Evolutionary conservation across 2,113 vertebrate genomes (phyloP).

Genomic region (Myrmecobius fasciatus): DNA sequence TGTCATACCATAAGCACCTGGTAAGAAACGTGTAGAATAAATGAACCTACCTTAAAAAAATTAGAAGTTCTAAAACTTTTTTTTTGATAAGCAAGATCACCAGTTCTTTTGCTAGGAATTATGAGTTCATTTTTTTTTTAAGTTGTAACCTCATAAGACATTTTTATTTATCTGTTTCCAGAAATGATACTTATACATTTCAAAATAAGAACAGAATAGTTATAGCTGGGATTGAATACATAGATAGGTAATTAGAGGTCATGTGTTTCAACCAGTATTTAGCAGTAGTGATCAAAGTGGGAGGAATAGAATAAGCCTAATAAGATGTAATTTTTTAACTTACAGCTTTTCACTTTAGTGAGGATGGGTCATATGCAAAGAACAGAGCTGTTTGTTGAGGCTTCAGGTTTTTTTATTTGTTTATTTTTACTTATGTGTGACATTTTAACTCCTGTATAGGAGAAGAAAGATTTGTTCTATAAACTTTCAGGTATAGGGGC

Average conservation of each 20-base stretch:
- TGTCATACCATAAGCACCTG: not conserved
- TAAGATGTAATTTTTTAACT: not conserved
- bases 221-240: not conserved
- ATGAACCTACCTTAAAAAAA: not conserved
- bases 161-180: conserved; percentile 55
- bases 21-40: not conserved
- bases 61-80: conserved; percentile 26
- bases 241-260: not conserved
- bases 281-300: not conserved
- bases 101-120: conserved; percentile 16
- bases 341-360: not conserved
- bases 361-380: not conserved
- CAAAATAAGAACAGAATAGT: not conserved
- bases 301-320: not conserved
- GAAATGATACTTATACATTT: conserved; percentile 53
- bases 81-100: not conserved
- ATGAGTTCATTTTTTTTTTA: conserved; percentile 20
- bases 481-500: no score
- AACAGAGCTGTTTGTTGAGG: not conserved
- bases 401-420: not conserved
- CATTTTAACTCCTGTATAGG: not conserved
- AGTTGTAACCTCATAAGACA: conserved; percentile 7
- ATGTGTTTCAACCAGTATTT: not conserved
- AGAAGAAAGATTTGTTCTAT: no score
- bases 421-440: not conserved